phyloP scores from a whole-genome alignment of 1,140 invertebrate genomes.

The Drosophila arizonae region DNA sequence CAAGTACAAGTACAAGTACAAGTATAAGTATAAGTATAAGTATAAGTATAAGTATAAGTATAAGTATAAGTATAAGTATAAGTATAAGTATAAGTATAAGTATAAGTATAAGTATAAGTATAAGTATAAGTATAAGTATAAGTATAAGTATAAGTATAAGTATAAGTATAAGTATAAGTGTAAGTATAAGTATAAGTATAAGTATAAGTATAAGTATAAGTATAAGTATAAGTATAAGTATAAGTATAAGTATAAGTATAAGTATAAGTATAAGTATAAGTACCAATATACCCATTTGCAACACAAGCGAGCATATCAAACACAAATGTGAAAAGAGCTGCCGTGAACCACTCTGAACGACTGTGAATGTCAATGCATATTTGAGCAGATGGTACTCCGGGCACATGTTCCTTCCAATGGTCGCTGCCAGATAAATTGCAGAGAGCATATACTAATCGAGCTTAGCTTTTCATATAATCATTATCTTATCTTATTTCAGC shows the following conservation, averaged over 20 bases:
- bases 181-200: neutral
- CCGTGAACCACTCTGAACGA: slow-evolving; percentile 9
- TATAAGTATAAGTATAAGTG: no score
- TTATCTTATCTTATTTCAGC: neutral
- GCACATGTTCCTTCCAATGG: neutral
- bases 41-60: neutral
- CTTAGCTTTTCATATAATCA: slow-evolving; percentile 3
- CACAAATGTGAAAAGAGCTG: slow-evolving; percentile 11
- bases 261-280: no score
- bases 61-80: no score
- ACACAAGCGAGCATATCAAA: neutral
- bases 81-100: no score
- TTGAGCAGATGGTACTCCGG: slow-evolving; percentile 18
- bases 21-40: no score
- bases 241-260: no score
- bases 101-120: no score
- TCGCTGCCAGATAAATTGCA: slow-evolving; percentile 1
- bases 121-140: no score
- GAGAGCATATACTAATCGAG: neutral
- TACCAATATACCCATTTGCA: no score
- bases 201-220: no score
- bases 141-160: no score
- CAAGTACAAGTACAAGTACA: neutral
- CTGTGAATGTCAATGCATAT: slow-evolving; percentile 42
- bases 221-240: no score